A percentile compares a stretch with the other conserved stretches of the same genome.
These are phyloP conservation scores for Agapostemon virescens DNA, from an alignment of 2,888 invertebrate genomes.

Conservation along the genomic window DNA sequence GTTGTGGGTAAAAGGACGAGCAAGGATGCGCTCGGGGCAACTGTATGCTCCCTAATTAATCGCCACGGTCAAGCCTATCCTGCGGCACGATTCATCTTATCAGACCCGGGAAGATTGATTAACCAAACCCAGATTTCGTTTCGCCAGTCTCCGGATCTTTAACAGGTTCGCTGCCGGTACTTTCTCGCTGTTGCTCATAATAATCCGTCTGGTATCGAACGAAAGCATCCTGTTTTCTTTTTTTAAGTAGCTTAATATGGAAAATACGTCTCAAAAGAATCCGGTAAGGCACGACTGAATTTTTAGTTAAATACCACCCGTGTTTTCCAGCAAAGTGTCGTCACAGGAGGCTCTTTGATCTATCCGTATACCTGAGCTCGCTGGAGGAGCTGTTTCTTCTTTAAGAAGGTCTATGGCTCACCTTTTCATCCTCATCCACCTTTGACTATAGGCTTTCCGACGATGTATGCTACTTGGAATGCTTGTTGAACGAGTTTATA, in stretches of 20 bases:
- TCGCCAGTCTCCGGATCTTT: slow-evolving; percentile 25
- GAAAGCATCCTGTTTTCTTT: neutral
- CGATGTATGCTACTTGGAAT: neutral
- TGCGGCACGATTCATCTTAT: slow-evolving; percentile 60
- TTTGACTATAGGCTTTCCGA: slow-evolving; percentile 25
- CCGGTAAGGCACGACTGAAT: slow-evolving; percentile 28
- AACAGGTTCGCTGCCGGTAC: slow-evolving; percentile 31
- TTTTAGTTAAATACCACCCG: slow-evolving; percentile 37
- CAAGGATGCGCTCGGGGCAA: slow-evolving; percentile 19
- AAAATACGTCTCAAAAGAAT: neutral
- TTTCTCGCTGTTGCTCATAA: neutral
- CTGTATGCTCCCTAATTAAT: slow-evolving; percentile 43
- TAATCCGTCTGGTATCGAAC: neutral
- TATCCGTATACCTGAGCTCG: slow-evolving; percentile 13
- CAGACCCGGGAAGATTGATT: slow-evolving; percentile 63
- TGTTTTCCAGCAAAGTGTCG: slow-evolving; percentile 24
- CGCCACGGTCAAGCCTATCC: slow-evolving; percentile 36
- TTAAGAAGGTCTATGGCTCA: slow-evolving; percentile 18
- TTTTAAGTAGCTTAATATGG: neutral
- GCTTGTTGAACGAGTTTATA: neutral
- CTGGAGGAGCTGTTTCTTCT: slow-evolving; percentile 24
- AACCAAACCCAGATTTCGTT: slow-evolving; percentile 58
- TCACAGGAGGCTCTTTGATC: slow-evolving; percentile 25
- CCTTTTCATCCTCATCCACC: slow-evolving; percentile 42
- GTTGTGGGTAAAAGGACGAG: neutral